Evolutionary conservation across 2,797 vertebrate species (phyloP).

Genomic region (Enteromius paludinosus): DNA sequence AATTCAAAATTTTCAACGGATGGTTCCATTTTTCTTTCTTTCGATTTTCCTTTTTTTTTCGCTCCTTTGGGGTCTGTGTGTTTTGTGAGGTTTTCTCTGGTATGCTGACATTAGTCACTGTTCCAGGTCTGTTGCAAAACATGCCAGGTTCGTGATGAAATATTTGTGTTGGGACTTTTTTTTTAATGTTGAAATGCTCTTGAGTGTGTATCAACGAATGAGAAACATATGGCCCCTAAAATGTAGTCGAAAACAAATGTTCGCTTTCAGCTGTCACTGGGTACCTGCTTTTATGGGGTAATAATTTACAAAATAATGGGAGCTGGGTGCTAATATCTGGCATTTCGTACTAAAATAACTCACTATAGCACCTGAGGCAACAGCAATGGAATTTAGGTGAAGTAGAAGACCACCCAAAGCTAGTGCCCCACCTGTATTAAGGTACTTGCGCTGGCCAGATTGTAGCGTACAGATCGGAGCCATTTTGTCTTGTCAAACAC

Average conservation of each 20-base stretch:
- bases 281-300: slow-evolving; percentile 68
- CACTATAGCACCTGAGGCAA: slow-evolving; percentile 64
- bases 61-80: slow-evolving; percentile 47
- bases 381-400: slow-evolving; percentile 65
- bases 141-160: slow-evolving; percentile 62
- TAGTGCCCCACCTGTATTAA: slow-evolving; percentile 56
- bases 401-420: slow-evolving; percentile 64
- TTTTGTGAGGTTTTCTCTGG: slow-evolving; percentile 52
- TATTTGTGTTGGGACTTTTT: slow-evolving; percentile 62
- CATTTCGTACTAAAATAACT: slow-evolving; percentile 67
- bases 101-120: slow-evolving; percentile 59
- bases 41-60: background rate
- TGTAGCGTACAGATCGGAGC: slow-evolving; percentile 16
- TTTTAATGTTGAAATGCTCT: slow-evolving; percentile 75
- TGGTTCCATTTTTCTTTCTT: slow-evolving; percentile 53
- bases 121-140: slow-evolving; percentile 53
- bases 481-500: slow-evolving; percentile 36
- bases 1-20: slow-evolving; percentile 35
- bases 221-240: slow-evolving; percentile 79
- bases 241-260: slow-evolving; percentile 67
- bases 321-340: slow-evolving; percentile 70
- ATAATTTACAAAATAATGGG: slow-evolving; percentile 69
- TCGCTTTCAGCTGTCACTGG: slow-evolving; percentile 67
- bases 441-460: slow-evolving; percentile 43
- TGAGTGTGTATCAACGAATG: slow-evolving; percentile 79